phyloP scores from a whole-genome alignment of 2,888 invertebrate species.

The Pristionchus mayeri region DNA sequence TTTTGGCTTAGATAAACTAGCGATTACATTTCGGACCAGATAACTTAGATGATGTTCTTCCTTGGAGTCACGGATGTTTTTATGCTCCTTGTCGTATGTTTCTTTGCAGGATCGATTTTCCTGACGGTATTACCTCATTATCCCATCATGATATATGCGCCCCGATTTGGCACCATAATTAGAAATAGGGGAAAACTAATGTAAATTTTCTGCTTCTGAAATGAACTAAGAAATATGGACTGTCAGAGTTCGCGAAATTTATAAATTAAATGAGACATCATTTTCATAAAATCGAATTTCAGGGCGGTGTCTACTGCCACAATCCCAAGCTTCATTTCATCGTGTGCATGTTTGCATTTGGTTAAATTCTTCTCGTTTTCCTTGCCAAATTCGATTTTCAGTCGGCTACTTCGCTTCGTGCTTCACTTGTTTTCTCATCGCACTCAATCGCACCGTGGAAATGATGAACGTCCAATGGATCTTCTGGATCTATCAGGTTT shows the following conservation, averaged over 20 bases:
- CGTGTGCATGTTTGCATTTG: neutral
- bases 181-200: no score
- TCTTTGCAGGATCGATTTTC: constrained; percentile 1
- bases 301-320: neutral
- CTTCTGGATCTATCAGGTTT: neutral
- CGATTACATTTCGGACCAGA: no score
- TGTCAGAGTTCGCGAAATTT: no score
- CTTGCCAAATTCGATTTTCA: no score
- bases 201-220: no score
- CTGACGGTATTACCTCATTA: neutral
- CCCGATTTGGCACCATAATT: no score
- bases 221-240: no score
- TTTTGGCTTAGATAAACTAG: no score
- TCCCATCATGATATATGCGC: neutral
- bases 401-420: constrained; percentile 11
- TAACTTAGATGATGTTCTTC: constrained; percentile 30
- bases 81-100: neutral
- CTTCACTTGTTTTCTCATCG: constrained; percentile 15
- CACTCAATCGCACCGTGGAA: constrained; percentile 14
- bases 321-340: neutral
- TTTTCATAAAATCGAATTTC: neutral
- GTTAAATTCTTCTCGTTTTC: neutral
- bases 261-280: no score
- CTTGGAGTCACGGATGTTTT: constrained; percentile 5
- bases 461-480: neutral